Evolutionary conservation across 2,888 invertebrate genomes (phyloP), one percentile per base, ranked within the genome.

Genomic region (Eudiplozoon nipponicum): DNA sequence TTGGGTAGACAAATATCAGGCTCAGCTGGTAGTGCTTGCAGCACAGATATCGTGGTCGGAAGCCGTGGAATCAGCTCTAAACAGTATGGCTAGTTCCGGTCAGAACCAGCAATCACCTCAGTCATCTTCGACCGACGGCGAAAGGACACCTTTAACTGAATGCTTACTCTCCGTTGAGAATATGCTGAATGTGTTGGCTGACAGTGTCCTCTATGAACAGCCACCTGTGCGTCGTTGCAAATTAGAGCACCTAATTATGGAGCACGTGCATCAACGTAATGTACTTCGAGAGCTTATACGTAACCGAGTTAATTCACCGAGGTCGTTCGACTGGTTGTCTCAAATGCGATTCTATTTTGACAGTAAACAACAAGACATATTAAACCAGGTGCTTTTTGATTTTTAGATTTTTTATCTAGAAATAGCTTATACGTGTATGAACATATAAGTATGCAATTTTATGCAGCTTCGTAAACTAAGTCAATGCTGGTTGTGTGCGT

Each of bases 331-430:
- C 52, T 98, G 94, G 94, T 68, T 94, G 15, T 73, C 75, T 51
- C 84, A 90, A 62, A 94, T 98, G 94, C 68, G 94, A 34, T 94
- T 86, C 66, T 98, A 94, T 61, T 86, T 94, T 54, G 86, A 98
- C 61, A 78, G 84, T 0, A 71, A 80, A 46, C 81, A 86, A 58
- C 70, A 72, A 3, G 90, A 86, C 56, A 78, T 81, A 2, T 50
- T 60, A 22, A 74, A 84, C 57, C 86, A 90, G 56, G 67, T 98
- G 23, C n/a, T n/a, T n/a, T 81, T 84, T 2, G 90, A 98, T 51
- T n/a, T n/a, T n/a, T n/a, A n/a, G n/a, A n/a, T n/a, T n/a, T n/a
- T n/a, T n/a, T n/a, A n/a, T n/a, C n/a, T n/a, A n/a, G n/a, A n/a
- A n/a, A n/a, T n/a, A n/a, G n/a, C n/a, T n/a, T n/a, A n/a, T n/a